A percentile compares a stretch with the other conserved stretches of the same genome.
These are phyloP conservation scores for Falco naumanni DNA, from an alignment of 2,797 vertebrate species.

Conservation along the genomic window DNA sequence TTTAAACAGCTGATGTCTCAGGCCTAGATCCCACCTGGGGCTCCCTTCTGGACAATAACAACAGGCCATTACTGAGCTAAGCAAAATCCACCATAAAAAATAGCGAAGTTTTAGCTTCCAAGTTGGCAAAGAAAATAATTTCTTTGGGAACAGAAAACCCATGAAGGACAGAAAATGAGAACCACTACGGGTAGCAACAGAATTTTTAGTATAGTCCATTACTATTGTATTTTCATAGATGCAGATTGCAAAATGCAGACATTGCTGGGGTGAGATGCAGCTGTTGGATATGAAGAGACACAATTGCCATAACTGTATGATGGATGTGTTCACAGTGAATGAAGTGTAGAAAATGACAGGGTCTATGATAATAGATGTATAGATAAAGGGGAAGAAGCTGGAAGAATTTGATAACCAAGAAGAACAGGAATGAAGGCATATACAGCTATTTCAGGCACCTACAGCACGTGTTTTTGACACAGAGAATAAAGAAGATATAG, in stretches of 20 bases:
- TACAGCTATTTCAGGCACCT: neutral
- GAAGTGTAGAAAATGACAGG: neutral
- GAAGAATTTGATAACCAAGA: neutral
- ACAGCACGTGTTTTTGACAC: neutral
- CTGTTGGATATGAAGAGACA: neutral
- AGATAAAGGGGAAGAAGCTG: neutral
- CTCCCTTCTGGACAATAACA: slow-evolving; percentile 65
- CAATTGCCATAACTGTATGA: neutral
- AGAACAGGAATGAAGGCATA: neutral
- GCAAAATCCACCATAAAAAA: neutral
- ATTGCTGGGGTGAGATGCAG: neutral
- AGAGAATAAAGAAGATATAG: neutral
- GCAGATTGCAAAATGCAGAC: neutral
- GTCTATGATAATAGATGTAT: neutral
- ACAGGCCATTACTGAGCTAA: slow-evolving; percentile 24
- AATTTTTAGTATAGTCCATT: neutral
- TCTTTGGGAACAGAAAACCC: neutral
- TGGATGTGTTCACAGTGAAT: neutral
- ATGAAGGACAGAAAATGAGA: neutral
- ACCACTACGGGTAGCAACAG: neutral
- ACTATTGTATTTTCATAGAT: neutral
- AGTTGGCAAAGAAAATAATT: slow-evolving; percentile 22
- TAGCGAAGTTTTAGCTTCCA: slow-evolving; percentile 33
- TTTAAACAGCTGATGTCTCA: slow-evolving; percentile 72
- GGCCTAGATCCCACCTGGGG: slow-evolving; percentile 59